Conservation (phyloP, 2,113 vertebrate genomes). For the Chrysochloris asiatica region DNA sequence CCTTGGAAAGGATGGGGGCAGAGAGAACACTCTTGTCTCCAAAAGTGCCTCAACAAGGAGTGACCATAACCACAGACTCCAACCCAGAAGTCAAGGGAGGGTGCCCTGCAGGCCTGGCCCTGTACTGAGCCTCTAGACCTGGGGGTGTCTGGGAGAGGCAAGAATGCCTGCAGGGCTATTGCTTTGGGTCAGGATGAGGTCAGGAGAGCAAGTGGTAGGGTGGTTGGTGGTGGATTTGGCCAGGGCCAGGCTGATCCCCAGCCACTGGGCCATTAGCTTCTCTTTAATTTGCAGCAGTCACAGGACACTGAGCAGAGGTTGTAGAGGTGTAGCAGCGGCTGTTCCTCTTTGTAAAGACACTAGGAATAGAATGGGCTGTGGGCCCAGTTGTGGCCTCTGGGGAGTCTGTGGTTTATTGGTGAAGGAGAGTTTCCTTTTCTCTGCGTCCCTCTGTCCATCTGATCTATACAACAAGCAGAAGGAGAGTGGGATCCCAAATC, state of each 20-base stretch:
- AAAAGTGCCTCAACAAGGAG: neutral
- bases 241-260: neutral
- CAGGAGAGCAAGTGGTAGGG: neutral
- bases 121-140: neutral
- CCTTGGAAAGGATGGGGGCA: neutral
- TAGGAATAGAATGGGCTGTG: neutral
- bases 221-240: neutral
- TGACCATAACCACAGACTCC: neutral
- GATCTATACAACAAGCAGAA: neutral
- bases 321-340: neutral
- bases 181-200: neutral
- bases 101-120: neutral
- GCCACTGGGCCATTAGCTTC: neutral
- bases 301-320: neutral
- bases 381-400: neutral
- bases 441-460: neutral
- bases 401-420: neutral
- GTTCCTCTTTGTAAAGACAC: neutral
- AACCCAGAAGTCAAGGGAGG: neutral
- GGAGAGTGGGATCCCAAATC: neutral
- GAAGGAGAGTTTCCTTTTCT: neutral
- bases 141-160: neutral
- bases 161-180: neutral
- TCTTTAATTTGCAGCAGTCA: neutral
- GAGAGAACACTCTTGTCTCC: neutral